These are phyloP conservation scores for Trypoxylon attenuatum DNA, from an alignment of 2,888 invertebrate species.

Conservation along the genomic window DNA sequence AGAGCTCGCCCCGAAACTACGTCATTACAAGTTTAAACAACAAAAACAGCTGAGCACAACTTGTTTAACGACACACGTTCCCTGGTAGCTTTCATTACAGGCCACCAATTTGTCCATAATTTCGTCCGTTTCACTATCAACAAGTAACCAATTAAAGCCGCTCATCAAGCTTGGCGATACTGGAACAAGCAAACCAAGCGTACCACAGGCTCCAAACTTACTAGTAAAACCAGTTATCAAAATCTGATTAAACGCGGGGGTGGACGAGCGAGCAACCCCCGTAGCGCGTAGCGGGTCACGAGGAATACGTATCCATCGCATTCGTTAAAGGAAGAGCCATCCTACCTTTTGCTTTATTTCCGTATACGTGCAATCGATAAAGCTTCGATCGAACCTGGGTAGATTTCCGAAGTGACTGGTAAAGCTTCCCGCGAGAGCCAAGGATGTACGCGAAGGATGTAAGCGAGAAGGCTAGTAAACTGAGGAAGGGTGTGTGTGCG, in stretches of 20 bases:
- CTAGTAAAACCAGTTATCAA: neutral
- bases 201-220: neutral
- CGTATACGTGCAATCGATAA: constrained; percentile 56
- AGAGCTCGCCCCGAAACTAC: no score
- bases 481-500: neutral
- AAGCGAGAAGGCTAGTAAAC: neutral
- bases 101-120: no score
- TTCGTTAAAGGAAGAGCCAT: constrained; percentile 38
- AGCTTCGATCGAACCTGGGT: constrained; percentile 46
- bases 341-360: constrained; percentile 53
- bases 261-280: no score
- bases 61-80: no score
- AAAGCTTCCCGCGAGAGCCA: no score
- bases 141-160: neutral
- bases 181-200: neutral
- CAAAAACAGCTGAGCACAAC: no score
- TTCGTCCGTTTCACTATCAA: neutral
- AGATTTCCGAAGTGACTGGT: constrained; percentile 51
- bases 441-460: neutral
- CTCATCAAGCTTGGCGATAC: neutral
- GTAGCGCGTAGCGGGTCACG: neutral
- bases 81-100: no score
- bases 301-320: constrained; percentile 10
- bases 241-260: neutral
- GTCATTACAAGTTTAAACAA: no score